Evolutionary conservation across 1,140 invertebrate species (phyloP).

Genomic region (Sycophaga agraensis): DNA sequence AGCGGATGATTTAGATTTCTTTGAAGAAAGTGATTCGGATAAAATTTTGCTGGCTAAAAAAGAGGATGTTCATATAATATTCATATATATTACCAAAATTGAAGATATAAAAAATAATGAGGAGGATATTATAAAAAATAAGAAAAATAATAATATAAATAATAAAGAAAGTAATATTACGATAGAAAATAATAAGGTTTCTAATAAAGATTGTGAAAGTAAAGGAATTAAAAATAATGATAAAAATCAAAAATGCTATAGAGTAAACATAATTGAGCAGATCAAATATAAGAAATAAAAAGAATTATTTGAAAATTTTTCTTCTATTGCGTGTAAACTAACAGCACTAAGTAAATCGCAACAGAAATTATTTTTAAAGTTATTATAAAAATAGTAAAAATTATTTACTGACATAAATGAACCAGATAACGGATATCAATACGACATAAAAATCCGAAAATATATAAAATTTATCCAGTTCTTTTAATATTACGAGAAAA

Average conservation of each 20-base stretch:
- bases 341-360: constrained; percentile 18
- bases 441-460: background rate
- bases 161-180: background rate
- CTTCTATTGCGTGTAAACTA: background rate
- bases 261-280: too few relatives aligned
- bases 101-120: background rate
- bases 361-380: background rate
- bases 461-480: background rate
- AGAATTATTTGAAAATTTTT: background rate
- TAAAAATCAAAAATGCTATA: too few relatives aligned
- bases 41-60: background rate
- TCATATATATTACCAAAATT: constrained; percentile 15
- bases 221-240: too few relatives aligned
- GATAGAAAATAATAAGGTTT: background rate
- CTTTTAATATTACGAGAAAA: background rate
- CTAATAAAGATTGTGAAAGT: background rate
- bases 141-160: background rate
- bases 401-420: background rate
- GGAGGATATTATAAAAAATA: background rate
- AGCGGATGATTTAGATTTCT: background rate
- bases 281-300: background rate
- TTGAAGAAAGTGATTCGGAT: background rate
- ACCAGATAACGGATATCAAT: background rate
- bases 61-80: background rate
- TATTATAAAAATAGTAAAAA: background rate